These are phyloP conservation scores for Cerceris rybyensis DNA, from an alignment of 2,888 invertebrate species.

Conservation along the genomic window DNA sequence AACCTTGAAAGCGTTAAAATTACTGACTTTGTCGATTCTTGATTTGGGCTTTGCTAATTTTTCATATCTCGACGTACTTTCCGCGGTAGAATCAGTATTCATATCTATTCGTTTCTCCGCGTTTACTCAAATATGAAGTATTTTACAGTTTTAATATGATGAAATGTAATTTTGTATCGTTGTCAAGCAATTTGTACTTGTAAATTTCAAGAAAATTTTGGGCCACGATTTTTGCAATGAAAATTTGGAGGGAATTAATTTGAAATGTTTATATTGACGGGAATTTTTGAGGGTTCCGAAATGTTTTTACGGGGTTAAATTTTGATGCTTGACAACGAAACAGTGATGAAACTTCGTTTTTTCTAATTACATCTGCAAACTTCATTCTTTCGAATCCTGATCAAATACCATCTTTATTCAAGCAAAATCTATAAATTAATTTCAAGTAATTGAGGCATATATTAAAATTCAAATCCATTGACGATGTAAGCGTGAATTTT, in stretches of 20 bases:
- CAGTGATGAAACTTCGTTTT: conserved; percentile 6
- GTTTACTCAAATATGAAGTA: background rate
- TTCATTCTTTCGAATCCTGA: conserved; percentile 22
- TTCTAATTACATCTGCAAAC: conserved; percentile 15
- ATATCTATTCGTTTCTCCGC: conserved; percentile 36
- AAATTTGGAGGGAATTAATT: background rate
- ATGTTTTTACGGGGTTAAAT: conserved; percentile 24
- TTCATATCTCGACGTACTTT: conserved; percentile 46
- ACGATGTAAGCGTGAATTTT: conserved; percentile 7
- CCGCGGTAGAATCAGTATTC: conserved; percentile 44
- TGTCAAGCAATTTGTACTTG: background rate
- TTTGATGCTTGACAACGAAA: conserved; percentile 18
- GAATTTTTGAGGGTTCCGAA: conserved; percentile 5
- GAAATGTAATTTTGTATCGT: conserved; percentile 10
- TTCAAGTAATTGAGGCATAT: conserved; percentile 4
- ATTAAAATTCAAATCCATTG: background rate
- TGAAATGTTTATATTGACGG: background rate
- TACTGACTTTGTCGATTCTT: conserved; percentile 47
- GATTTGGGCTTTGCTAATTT: conserved; percentile 57
- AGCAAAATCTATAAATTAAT: conserved; percentile 19
- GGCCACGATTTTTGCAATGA: background rate
- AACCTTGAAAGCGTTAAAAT: conserved; percentile 47
- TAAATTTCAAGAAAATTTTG: background rate
- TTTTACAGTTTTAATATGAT: background rate
- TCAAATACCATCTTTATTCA: conserved; percentile 14